phyloP scores from a whole-genome alignment of 2,113 vertebrate genomes.

The Catharus bicknelli region DNA sequence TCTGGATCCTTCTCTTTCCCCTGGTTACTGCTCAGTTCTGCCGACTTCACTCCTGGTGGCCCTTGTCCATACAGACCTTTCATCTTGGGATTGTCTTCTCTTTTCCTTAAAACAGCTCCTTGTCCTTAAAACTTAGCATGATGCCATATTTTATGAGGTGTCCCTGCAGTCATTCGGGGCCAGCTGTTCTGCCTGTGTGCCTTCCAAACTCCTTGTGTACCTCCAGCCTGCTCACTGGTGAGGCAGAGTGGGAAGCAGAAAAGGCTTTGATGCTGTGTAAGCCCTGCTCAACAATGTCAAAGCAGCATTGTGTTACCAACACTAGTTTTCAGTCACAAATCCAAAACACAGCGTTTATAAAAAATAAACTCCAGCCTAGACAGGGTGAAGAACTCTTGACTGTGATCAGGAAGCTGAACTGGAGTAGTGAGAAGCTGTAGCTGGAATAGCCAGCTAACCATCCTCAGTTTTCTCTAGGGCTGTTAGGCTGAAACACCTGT shows the following conservation, averaged over 20 bases:
- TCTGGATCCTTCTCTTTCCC: not conserved
- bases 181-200: not conserved
- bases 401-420: not conserved
- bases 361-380: not conserved
- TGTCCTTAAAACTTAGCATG: not conserved
- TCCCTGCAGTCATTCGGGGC: rapidly evolving
- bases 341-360: not conserved
- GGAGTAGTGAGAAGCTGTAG: not conserved
- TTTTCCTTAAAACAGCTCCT: not conserved
- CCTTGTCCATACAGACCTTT: not conserved
- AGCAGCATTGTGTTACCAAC: not conserved
- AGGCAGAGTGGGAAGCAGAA: not conserved
- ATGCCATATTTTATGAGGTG: not conserved
- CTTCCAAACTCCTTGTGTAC: not conserved
- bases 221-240: not conserved
- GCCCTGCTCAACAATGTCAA: not conserved
- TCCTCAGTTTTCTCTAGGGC: not conserved
- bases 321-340: not conserved
- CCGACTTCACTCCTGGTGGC: not conserved
- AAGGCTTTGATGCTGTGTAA: not conserved
- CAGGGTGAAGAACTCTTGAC: not conserved
- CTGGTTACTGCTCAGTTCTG: not conserved
- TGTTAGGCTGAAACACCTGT: not conserved
- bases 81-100: not conserved
- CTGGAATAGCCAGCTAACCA: not conserved